Percentiles rank a stretch among this genome's conserved stretches.
These are phyloP conservation scores for Mirounga angustirostris DNA, from an alignment of 2,113 vertebrate genomes.

Conservation along the genomic window DNA sequence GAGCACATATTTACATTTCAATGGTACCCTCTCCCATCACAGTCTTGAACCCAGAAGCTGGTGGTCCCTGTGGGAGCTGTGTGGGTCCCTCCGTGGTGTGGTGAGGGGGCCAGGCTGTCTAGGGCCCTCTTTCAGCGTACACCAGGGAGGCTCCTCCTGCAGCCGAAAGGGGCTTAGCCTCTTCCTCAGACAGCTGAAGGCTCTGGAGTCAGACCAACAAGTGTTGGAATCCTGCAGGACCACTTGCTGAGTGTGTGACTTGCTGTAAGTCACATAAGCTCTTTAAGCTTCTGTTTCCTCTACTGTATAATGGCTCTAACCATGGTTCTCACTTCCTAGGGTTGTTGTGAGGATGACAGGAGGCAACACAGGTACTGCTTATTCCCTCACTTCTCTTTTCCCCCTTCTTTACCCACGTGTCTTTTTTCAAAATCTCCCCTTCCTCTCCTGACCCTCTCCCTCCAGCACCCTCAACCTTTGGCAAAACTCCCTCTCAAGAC, in stretches of 20 bases:
- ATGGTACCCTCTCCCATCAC: not conserved
- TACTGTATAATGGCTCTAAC: conserved; percentile 20
- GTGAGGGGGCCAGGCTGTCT: not conserved
- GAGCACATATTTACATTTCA: conserved; percentile 38
- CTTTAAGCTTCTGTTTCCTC: not conserved
- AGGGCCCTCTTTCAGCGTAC: not conserved
- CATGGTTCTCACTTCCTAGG: not conserved
- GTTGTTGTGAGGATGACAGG: not conserved
- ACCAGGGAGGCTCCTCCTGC: not conserved
- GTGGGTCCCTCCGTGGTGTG: not conserved
- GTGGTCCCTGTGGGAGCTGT: not conserved
- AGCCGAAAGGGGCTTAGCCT: not conserved
- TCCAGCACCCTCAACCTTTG: not conserved
- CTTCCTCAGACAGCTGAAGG: not conserved
- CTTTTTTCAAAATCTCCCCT: not conserved
- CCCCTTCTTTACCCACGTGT: not conserved
- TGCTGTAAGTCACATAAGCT: not conserved
- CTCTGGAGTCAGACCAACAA: not conserved
- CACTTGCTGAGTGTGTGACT: conserved; percentile 21
- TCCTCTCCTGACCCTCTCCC: not conserved
- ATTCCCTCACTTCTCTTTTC: not conserved
- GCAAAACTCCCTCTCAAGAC: not conserved
- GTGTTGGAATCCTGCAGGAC: not conserved
- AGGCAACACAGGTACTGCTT: not conserved
- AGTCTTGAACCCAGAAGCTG: not conserved